Evolutionary conservation across 2,797 vertebrate species (phyloP), one percentile per base, ranked within the genome.

Genomic region (Aythya fuligula): DNA sequence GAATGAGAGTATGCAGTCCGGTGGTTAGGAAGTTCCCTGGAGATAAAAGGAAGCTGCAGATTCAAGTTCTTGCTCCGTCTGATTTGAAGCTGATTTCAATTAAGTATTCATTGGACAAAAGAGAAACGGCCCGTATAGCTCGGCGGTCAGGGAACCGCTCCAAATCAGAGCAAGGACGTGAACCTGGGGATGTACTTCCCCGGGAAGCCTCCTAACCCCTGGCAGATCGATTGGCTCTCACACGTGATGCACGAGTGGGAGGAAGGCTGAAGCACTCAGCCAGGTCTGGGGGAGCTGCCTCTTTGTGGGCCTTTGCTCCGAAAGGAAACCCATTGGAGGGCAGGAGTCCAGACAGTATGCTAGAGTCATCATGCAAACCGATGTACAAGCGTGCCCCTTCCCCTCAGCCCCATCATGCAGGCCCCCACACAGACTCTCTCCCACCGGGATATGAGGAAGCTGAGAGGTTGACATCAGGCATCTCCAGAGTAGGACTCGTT

Each of bases 81-180:
- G 89, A 92, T 95, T 91, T 74, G 89, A 95, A 96, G 87, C 92
- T 95, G 94, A 95, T 89, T 95, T 90, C 90, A 95, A 92, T 95
- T 97, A 93, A 85, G 72, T 65, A 71, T 85, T 93, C 57, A 39
- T 5, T 75, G 57, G 81, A 87, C 90, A 61, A 87, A 89, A 80
- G 69, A 8, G 6, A 92, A 93, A 69, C 0, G 6, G 43, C 36
- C 72, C 0, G 49, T 32, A 41, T 12, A 89, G 34, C 69, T 85
- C 56, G 72, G 89, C 1, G 0, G 84, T 88, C 75, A 75, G 78
- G 89, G 90, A 96, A 82, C 16, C 20, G 10, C 78, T 92, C 89
- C 90, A 95, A 95, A 95, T 71, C 57, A 54, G 65, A 90, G 34
- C 45, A 61, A 64, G 71, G 69, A 69, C 54, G 49, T 0, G 0